Percentiles rank a stretch among this genome's conserved stretches.
phyloP scores from a whole-genome alignment of 1,140 invertebrate genomes.

The Chironomus tepperi region DNA sequence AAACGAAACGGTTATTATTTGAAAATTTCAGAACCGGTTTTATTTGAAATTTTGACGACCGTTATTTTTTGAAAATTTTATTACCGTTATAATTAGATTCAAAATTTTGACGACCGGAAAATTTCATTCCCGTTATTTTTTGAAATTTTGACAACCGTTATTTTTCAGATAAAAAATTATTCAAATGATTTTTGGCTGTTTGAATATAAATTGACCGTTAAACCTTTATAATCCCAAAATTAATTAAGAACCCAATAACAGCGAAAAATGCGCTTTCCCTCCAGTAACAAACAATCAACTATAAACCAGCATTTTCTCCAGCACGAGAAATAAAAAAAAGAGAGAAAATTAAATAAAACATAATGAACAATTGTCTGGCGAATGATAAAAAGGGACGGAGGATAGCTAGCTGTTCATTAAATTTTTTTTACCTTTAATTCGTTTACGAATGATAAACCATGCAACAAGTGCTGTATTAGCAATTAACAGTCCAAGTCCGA shows the following conservation, averaged over 20 bases:
- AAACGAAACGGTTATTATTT: no score
- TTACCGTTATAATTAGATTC: no score
- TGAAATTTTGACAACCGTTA: not conserved
- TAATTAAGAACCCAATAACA: no score
- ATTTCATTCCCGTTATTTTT: no score
- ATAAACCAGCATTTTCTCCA: slow-evolving; percentile 21
- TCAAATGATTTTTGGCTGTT: no score
- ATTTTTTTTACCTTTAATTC: slow-evolving; percentile 45
- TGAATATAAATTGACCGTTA: no score
- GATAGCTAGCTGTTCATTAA: slow-evolving; percentile 50
- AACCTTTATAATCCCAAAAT: no score
- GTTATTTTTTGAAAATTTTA: slow-evolving; percentile 11
- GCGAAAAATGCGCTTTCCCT: no score
- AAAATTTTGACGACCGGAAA: no score
- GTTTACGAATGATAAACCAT: slow-evolving; percentile 72
- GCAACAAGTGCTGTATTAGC: slow-evolving; percentile 75
- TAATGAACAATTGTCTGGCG: slow-evolving; percentile 27
- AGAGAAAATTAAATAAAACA: not conserved
- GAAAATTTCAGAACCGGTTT: no score
- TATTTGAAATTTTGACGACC: no score
- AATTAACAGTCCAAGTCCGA: slow-evolving; percentile 65
- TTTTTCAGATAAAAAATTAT: no score
- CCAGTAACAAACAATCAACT: slow-evolving; percentile 22
- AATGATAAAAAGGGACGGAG: slow-evolving; percentile 30
- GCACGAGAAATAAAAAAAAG: slow-evolving; percentile 23